These are phyloP conservation scores for Coregonus clupeaformis DNA, from an alignment of 2,113 vertebrate genomes.

Conservation along the genomic window DNA sequence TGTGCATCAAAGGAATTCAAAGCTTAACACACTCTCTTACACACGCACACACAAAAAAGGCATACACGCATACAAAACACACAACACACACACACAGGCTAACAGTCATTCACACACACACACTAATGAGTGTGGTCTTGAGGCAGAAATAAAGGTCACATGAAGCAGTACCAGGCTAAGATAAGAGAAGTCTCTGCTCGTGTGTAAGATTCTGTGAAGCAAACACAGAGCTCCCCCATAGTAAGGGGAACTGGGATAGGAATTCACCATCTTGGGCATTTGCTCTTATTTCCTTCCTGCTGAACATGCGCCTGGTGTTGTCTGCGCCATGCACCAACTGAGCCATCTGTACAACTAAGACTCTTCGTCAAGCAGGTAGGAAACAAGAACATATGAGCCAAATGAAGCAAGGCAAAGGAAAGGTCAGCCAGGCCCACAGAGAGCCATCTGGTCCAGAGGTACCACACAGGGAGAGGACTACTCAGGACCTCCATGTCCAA, in stretches of 20 bases:
- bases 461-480: background rate
- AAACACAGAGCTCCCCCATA: no score
- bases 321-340: background rate
- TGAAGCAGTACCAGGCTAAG: background rate
- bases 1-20: constrained; percentile 40
- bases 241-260: no score
- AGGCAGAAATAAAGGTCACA: background rate
- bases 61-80: background rate
- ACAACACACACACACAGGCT: background rate
- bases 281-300: background rate
- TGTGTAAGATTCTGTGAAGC: no score
- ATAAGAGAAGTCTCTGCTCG: background rate
- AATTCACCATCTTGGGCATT: no score
- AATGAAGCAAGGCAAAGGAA: background rate
- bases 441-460: background rate
- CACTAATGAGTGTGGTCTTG: background rate
- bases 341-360: background rate
- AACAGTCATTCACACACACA: background rate
- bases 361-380: background rate
- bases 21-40: constrained; percentile 10
- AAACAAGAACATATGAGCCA: background rate
- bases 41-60: no score
- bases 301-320: no score
- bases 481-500: constrained; percentile 50
- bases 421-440: background rate